phyloP scores from a whole-genome alignment of 2,797 vertebrate genomes.

The Sebastes taczanowskii region DNA sequence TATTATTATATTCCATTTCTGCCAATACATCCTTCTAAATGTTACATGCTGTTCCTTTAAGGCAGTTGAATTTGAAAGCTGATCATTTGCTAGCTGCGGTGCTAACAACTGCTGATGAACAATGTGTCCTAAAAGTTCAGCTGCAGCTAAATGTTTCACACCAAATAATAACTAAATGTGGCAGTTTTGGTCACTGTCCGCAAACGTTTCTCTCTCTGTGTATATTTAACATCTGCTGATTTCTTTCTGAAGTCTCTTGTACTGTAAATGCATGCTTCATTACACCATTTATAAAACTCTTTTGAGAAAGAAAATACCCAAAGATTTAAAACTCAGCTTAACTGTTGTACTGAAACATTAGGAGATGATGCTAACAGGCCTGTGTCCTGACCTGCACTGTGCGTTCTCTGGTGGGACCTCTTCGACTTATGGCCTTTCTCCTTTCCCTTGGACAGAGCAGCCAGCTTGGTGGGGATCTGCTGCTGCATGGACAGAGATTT shows the following conservation, averaged over 20 bases:
- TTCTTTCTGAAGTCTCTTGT: not conserved
- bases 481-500: conserved; percentile 87
- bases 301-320: not conserved
- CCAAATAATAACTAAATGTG: not conserved
- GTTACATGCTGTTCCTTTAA: not conserved
- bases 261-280: not conserved
- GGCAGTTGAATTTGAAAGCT: not conserved
- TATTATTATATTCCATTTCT: no score
- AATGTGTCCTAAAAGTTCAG: not conserved
- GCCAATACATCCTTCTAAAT: no score
- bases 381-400: conserved; percentile 85
- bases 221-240: not conserved
- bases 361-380: not conserved
- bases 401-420: conserved; percentile 81
- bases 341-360: not conserved
- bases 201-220: not conserved
- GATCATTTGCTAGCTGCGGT: not conserved
- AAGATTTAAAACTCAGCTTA: not conserved
- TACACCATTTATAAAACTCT: not conserved
- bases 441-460: conserved; percentile 72
- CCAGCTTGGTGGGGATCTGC: conserved; percentile 94
- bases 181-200: not conserved
- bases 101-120: not conserved
- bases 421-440: conserved; percentile 79
- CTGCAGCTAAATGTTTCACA: not conserved